Evolutionary conservation across 2,797 vertebrate species (phyloP).

Genomic region (Varecia variegata): DNA sequence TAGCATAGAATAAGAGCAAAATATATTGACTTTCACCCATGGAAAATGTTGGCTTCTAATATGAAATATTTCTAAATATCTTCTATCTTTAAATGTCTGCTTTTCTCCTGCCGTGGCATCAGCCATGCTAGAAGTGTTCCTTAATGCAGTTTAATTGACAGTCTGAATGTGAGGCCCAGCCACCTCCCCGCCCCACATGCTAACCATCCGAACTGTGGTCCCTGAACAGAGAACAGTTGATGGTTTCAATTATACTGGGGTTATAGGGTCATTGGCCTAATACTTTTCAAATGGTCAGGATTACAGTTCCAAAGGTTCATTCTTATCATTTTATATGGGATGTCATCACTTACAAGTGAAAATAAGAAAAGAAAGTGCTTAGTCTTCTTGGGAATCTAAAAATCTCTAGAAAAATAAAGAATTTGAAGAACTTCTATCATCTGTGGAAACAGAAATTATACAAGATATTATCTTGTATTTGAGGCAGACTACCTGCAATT

Average conservation of each 20-base stretch:
- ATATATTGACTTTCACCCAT: conserved; percentile 1
- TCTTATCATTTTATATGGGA: conserved; percentile 15
- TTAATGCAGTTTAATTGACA: conserved; percentile 59
- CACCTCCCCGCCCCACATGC: background rate
- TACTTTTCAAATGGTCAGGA: conserved; percentile 61
- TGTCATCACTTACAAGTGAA: conserved; percentile 33
- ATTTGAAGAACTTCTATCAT: background rate
- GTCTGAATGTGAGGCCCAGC: background rate
- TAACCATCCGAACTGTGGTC: background rate
- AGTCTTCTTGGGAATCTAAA: conserved; percentile 16
- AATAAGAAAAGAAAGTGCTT: background rate
- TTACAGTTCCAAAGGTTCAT: conserved; percentile 41
- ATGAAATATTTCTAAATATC: background rate
- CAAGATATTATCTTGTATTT: background rate
- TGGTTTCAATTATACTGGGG: conserved; percentile 36
- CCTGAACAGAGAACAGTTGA: background rate
- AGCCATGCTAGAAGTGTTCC: background rate
- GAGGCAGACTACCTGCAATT: background rate
- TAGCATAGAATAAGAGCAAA: conserved; percentile 31
- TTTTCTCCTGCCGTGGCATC: background rate
- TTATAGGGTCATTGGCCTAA: conserved; percentile 28
- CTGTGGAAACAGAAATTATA: background rate
- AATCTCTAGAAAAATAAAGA: background rate
- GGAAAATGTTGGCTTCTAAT: conserved; percentile 28
- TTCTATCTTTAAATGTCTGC: background rate